Percentiles rank a stretch among this genome's conserved stretches.
Evolutionary conservation across 1,140 invertebrate genomes (phyloP).

Genomic region (Andricus grossulariae): DNA sequence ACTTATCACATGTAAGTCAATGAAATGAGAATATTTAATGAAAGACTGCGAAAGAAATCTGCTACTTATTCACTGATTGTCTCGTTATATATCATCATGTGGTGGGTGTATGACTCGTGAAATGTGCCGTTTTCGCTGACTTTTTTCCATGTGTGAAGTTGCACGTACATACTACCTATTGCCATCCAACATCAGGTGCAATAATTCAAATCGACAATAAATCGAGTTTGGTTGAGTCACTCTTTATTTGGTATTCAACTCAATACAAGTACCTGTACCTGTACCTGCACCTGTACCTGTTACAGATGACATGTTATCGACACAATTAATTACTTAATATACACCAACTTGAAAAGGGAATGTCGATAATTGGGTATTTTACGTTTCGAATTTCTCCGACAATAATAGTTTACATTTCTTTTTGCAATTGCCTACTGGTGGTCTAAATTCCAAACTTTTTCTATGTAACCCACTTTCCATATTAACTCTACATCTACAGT

Average conservation of each 20-base stretch:
- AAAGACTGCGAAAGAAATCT: constrained; percentile 5
- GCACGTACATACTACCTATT: constrained; percentile 9
- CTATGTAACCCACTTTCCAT: too few species aligned
- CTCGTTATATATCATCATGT: constrained; percentile 26
- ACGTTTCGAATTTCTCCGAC: too few species aligned
- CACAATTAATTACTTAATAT: too few species aligned
- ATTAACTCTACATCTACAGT: too few species aligned
- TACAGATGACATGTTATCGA: too few species aligned
- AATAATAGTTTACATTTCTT: too few species aligned
- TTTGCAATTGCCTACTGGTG: too few species aligned
- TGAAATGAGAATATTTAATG: neutral
- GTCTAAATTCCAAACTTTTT: too few species aligned
- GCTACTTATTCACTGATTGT: constrained; percentile 24
- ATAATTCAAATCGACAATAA: constrained; percentile 18
- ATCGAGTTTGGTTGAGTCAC: neutral
- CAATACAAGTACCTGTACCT: neutral
- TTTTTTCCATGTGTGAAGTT: constrained; percentile 22
- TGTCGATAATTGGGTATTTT: too few species aligned
- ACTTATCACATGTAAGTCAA: constrained; percentile 4
- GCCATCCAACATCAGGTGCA: neutral
- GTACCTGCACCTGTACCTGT: neutral
- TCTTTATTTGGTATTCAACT: neutral
- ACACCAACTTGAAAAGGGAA: too few species aligned
- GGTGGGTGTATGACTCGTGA: constrained; percentile 25
- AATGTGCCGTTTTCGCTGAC: constrained; percentile 25